A percentile compares a stretch with the other conserved stretches of the same genome.
These are phyloP conservation scores for Leucoptera coffeella DNA, from an alignment of 2,888 invertebrate genomes.

Conservation along the genomic window DNA sequence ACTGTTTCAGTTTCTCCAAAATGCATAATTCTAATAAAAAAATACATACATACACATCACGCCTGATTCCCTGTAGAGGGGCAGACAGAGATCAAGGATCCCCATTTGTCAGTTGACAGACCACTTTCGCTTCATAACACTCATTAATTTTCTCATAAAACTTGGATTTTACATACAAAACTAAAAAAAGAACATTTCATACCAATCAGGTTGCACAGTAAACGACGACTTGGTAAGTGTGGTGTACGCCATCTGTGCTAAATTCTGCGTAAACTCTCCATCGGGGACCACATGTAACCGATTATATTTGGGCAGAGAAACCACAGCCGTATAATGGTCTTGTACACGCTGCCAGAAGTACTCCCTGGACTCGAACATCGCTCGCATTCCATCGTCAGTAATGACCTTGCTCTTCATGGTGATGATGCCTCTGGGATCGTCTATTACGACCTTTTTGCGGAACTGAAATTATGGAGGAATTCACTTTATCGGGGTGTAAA, in stretches of 20 bases:
- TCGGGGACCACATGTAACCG: slow-evolving; percentile 18
- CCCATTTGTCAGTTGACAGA: no score
- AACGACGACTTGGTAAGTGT: slow-evolving; percentile 24
- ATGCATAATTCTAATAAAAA: no score
- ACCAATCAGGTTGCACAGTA: slow-evolving; percentile 38
- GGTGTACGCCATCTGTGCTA: slow-evolving; percentile 21
- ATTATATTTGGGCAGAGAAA: slow-evolving; percentile 22
- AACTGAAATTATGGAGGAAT: slow-evolving; percentile 17
- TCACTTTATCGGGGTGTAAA: no score
- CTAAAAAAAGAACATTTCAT: slow-evolving; percentile 5
- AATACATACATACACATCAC: no score
- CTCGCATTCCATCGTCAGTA: slow-evolving; percentile 29
- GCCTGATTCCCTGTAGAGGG: no score
- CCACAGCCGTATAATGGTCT: slow-evolving; percentile 33
- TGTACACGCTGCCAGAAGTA: slow-evolving; percentile 32
- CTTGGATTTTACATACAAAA: no score
- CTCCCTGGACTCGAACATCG: slow-evolving; percentile 19
- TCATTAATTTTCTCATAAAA: no score
- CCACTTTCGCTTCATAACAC: no score
- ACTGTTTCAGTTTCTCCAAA: no score
- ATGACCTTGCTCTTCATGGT: slow-evolving; percentile 24
- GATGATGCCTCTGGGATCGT: slow-evolving; percentile 17
- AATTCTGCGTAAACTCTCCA: slow-evolving; percentile 18
- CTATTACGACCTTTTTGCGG: slow-evolving; percentile 21
- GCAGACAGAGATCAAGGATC: no score